phyloP scores from a whole-genome alignment of 37 sponge, comb jelly and placozoan species.

The Haliclona indistincta region DNA sequence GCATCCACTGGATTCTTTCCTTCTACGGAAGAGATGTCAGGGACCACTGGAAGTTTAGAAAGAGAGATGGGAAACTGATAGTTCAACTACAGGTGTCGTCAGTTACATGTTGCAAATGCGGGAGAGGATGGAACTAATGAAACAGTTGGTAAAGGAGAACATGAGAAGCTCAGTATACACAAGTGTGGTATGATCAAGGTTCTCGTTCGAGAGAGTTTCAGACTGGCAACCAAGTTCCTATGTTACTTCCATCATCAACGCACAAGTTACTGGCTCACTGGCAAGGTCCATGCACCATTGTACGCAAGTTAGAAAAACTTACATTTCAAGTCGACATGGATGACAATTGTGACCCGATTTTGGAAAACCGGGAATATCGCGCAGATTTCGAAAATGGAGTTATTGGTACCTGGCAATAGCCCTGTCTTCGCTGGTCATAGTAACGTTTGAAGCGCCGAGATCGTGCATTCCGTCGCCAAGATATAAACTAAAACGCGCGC shows the following conservation, averaged over 20 bases:
- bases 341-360: no score
- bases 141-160: conserved; percentile 24
- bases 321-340: no score
- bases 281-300: conserved; percentile 23
- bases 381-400: no score
- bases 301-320: background rate
- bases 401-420: no score
- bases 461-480: no score
- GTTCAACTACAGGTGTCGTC: background rate
- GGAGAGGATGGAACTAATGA: conserved; percentile 21
- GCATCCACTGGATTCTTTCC: conserved; percentile 44
- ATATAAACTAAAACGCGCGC: no score
- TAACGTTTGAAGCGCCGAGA: no score
- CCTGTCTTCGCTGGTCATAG: no score
- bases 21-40: no score
- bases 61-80: conserved; percentile 13
- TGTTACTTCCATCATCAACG: conserved; percentile 32
- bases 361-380: no score
- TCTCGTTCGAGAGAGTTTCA: conserved; percentile 1
- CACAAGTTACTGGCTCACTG: conserved; percentile 35
- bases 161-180: conserved; percentile 12
- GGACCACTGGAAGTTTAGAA: conserved; percentile 29
- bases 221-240: conserved; percentile 20
- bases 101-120: conserved; percentile 11
- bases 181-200: conserved; percentile 30